Percentiles rank a stretch among this genome's conserved stretches.
These are phyloP conservation scores for Eidolon dupreanum DNA, from an alignment of 2,797 vertebrate species.

Conservation along the genomic window DNA sequence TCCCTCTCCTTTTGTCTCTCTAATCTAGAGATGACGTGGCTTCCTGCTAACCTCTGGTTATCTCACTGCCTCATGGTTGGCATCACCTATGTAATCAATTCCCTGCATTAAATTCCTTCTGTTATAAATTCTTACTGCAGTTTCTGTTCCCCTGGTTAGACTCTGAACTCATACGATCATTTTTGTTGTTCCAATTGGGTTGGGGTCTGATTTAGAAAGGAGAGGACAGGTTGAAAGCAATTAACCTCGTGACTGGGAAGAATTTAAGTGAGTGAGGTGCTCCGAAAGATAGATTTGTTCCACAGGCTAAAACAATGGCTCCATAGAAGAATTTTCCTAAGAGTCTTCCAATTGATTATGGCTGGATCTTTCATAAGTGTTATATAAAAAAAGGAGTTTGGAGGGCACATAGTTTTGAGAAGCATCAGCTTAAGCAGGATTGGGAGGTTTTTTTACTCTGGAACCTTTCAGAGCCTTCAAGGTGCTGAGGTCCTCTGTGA, in stretches of 20 bases:
- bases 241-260: neutral
- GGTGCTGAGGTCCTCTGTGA: neutral
- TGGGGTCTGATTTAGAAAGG: neutral
- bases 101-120: neutral
- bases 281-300: neutral
- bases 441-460: neutral
- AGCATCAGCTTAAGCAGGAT: neutral
- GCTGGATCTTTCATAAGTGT: neutral
- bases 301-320: neutral
- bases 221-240: neutral
- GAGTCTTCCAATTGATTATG: neutral
- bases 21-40: neutral
- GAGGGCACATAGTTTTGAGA: neutral
- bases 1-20: neutral
- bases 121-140: neutral
- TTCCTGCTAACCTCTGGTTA: neutral
- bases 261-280: neutral
- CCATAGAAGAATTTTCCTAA: neutral
- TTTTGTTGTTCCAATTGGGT: neutral
- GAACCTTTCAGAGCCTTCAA: neutral
- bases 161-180: neutral
- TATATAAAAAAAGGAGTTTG: neutral
- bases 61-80: neutral
- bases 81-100: neutral
- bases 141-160: constrained; percentile 12